Evolutionary conservation across 2,888 invertebrate species (phyloP), one percentile per base, ranked within the genome.

Genomic region (Microdon myrmicae): DNA sequence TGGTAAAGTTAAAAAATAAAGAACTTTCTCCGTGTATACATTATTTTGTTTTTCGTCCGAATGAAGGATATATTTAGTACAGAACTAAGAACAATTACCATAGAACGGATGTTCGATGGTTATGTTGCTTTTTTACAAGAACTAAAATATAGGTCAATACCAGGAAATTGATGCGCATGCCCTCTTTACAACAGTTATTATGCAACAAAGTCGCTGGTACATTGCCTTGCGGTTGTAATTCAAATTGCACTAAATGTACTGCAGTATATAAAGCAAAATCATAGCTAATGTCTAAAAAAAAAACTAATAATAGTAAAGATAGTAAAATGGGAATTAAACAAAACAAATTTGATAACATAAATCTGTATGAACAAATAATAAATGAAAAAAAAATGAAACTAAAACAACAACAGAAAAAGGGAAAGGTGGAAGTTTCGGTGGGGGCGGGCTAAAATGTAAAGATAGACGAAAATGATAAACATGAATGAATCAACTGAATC

Each of bases 111-210:
- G 22, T 44, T 47, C 22, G 47, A 22, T 35, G 37, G 13, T 13
- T 28, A 45, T 45, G 38, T 31, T 16, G 56, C 28, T 20, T 37
- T 28, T 51, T 49, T 51, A 64, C 61, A 64, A 47, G 41, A 55
- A 56, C 56, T 56, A 56, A 58, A 64, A 64, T 64, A 64, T 64
- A 32, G 64, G 64, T 58, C 64, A 64, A 58, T 47, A 48, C 58
- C 64, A 53, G 58, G 64, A 58, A 58, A 64, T 64, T 58, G 58
- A 64, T 47, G 64, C 64, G 64, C 64, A 64, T 64, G 64, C 51
- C 58, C 58, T 31, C 47, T 47, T 56, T 48, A 53, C 58, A 51
- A 48, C 43, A 58, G 64, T 64, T 58, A 58, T 64, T 64, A 64
- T 64, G 58, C 64, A 64, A 64, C 64, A 34, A 47, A 41, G 45